phyloP scores from a whole-genome alignment of 2,888 invertebrate species.

The Biston betularia region DNA sequence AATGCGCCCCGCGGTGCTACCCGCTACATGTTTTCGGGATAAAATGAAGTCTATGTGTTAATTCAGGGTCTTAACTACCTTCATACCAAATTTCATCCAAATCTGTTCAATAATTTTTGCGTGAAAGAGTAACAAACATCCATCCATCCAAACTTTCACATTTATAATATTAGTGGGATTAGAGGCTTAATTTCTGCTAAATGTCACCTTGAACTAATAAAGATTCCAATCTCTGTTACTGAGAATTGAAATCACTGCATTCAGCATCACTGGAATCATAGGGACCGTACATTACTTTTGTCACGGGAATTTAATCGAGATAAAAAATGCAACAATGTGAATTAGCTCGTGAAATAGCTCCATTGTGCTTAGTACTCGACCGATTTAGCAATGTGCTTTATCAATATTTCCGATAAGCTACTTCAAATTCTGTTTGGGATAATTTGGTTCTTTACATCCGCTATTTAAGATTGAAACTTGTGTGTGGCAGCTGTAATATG shows the following conservation, averaged over 20 bases:
- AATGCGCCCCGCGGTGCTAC: too few relatives aligned
- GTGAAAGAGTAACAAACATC: too few relatives aligned
- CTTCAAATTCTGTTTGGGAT: constrained; percentile 53
- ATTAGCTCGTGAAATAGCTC: constrained; percentile 80
- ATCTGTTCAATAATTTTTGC: too few relatives aligned
- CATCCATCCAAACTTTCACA: too few relatives aligned
- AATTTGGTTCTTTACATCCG: constrained; percentile 57
- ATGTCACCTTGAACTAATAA: too few relatives aligned
- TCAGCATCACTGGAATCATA: background rate
- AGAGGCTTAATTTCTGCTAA: background rate
- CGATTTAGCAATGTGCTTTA: constrained; percentile 74
- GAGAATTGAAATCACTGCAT: background rate
- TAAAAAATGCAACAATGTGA: constrained; percentile 69
- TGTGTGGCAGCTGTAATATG: constrained; percentile 59
- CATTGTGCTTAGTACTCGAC: constrained; percentile 76
- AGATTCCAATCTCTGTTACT: too few relatives aligned
- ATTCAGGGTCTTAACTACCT: too few relatives aligned
- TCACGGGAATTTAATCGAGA: constrained; percentile 43
- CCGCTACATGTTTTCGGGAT: too few relatives aligned
- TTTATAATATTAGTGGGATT: too few relatives aligned
- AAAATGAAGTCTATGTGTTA: too few relatives aligned
- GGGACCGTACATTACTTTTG: constrained; percentile 9
- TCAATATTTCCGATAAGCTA: constrained; percentile 71
- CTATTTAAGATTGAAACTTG: constrained; percentile 69
- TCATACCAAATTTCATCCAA: too few relatives aligned